Conservation (phyloP, 1,140 invertebrate species). For the Monochamus saltuarius region DNA sequence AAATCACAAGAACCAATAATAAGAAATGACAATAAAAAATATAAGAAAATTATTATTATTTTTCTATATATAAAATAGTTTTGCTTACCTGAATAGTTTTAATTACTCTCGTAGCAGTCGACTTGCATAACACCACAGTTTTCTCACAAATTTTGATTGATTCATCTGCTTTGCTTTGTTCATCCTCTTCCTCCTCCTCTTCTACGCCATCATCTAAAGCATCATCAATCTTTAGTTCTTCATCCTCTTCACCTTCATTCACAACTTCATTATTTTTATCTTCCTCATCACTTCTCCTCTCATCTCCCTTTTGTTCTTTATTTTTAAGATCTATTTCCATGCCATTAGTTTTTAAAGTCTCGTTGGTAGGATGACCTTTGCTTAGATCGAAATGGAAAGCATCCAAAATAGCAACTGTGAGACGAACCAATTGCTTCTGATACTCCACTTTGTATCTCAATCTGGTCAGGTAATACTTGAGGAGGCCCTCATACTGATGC, state of each 20-base stretch:
- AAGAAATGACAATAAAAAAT: no score
- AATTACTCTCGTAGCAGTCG: constrained; percentile 73
- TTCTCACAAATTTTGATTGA: constrained; percentile 57
- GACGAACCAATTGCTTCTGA: constrained; percentile 80
- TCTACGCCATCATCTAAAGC: constrained; percentile 45
- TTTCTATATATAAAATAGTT: no score
- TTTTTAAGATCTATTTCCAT: constrained; percentile 28
- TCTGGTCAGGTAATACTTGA: constrained; percentile 78
- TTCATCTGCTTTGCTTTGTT: constrained; percentile 30
- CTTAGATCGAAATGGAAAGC: constrained; percentile 91
- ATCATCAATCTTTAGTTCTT: constrained; percentile 33
- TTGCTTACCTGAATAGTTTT: constrained; percentile 57
- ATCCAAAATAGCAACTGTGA: constrained; percentile 82
- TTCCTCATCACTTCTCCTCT: constrained; percentile 42
- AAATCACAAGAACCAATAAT: no score
- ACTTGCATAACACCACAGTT: constrained; percentile 62
- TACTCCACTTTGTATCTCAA: constrained; percentile 68
- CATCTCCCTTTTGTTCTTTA: constrained; percentile 42
- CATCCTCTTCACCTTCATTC: constrained; percentile 36
- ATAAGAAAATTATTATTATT: no score
- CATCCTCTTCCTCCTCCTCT: constrained; percentile 38
- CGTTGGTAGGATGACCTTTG: constrained; percentile 55
- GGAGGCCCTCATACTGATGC: constrained; percentile 79
- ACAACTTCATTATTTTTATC: constrained; percentile 30
- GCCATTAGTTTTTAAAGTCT: constrained; percentile 39